Evolutionary conservation across 2,797 vertebrate species (phyloP).

Genomic region (Rhinella marina): DNA sequence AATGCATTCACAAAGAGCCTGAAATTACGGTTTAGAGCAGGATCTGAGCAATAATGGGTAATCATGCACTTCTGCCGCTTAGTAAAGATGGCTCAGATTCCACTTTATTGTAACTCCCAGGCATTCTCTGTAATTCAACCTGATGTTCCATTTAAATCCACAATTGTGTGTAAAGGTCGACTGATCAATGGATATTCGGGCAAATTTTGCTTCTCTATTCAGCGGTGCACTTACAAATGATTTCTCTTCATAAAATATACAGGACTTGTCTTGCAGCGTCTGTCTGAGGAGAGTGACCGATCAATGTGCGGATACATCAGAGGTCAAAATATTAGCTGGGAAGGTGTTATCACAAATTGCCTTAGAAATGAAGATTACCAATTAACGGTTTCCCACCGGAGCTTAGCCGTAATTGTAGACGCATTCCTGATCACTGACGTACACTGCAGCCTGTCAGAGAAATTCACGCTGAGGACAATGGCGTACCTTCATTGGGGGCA

Average conservation of each 20-base stretch:
- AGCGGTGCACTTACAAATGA: constrained; percentile 54
- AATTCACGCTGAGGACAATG: not conserved
- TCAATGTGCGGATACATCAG: constrained; percentile 49
- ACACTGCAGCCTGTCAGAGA: not conserved
- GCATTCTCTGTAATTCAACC: constrained; percentile 53
- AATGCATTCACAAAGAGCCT: constrained; percentile 36
- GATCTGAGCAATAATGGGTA: constrained; percentile 16
- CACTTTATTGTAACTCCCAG: constrained; percentile 42
- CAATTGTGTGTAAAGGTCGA: constrained; percentile 61
- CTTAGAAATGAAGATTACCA: constrained; percentile 39
- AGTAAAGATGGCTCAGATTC: constrained; percentile 15
- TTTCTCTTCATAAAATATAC: constrained; percentile 62
- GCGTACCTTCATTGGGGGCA: too few relatives aligned
- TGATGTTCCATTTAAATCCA: constrained; percentile 52
- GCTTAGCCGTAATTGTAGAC: constrained; percentile 33
- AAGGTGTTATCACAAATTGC: constrained; percentile 56
- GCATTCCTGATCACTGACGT: not conserved
- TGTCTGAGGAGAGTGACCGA: constrained; percentile 54
- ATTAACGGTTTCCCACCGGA: constrained; percentile 44
- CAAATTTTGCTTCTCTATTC: constrained; percentile 53
- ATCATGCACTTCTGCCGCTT: constrained; percentile 41
- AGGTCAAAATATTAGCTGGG: constrained; percentile 54
- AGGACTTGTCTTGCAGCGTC: constrained; percentile 51
- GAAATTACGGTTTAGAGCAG: constrained; percentile 11
- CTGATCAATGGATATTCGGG: constrained; percentile 60